These are phyloP conservation scores for Rhabdomys dilectus DNA, from an alignment of 2,113 vertebrate species.

Conservation along the genomic window DNA sequence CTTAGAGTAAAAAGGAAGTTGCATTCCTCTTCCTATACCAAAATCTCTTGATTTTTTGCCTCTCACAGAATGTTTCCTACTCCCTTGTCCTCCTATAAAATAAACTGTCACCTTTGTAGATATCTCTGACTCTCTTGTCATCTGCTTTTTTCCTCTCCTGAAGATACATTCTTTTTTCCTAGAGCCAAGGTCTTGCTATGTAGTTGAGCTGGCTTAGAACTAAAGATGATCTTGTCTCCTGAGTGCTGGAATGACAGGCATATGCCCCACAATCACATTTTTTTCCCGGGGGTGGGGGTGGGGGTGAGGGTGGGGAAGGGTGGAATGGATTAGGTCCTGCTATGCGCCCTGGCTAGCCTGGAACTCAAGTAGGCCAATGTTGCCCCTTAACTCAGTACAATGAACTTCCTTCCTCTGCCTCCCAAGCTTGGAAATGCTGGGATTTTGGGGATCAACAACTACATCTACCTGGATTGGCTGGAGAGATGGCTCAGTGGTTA, in stretches of 20 bases:
- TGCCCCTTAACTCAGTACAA: background rate
- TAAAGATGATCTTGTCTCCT: background rate
- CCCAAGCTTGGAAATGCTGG: background rate
- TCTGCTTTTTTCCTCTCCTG: background rate
- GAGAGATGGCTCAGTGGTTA: too few relatives aligned
- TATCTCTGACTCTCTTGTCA: constrained; percentile 17
- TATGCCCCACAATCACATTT: background rate
- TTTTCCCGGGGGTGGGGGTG: too few relatives aligned
- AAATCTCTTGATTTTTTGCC: background rate
- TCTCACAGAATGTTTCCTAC: background rate
- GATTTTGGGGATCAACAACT: background rate
- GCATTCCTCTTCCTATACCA: background rate
- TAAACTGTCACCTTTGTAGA: background rate
- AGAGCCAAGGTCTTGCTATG: background rate
- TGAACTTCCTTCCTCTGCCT: background rate
- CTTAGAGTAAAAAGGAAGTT: background rate
- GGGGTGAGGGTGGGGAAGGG: too few relatives aligned
- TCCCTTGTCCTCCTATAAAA: background rate
- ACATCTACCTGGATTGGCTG: background rate
- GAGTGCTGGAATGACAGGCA: background rate
- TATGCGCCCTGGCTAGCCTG: background rate
- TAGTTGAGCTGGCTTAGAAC: background rate
- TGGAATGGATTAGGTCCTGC: too few relatives aligned
- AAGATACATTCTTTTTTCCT: background rate
- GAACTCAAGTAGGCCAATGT: background rate